Evolutionary conservation across 1,140 invertebrate genomes (phyloP).

Genomic region (Meloidogyne chitwoodi): DNA sequence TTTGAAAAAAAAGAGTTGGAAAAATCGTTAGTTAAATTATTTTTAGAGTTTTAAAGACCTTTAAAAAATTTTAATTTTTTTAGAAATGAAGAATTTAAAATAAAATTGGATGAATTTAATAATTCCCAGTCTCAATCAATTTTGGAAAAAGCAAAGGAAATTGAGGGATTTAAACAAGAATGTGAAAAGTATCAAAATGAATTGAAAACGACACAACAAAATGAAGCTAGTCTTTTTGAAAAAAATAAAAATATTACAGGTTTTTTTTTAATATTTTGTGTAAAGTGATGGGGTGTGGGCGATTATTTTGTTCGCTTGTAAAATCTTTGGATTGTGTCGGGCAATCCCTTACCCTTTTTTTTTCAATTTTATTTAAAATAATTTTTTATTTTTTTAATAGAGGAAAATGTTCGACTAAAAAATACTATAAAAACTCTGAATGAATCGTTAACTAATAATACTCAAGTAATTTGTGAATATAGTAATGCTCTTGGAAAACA

Average conservation of each 20-base stretch:
- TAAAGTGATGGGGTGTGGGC: too few relatives aligned
- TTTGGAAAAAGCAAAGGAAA: conserved; percentile 3
- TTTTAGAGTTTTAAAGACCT: too few relatives aligned
- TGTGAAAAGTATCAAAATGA: background rate
- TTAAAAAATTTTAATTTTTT: too few relatives aligned
- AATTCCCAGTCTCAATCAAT: background rate
- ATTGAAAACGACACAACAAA: background rate
- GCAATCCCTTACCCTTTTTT: too few relatives aligned
- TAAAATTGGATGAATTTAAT: background rate
- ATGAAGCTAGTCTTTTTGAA: background rate
- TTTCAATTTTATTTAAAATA: too few relatives aligned
- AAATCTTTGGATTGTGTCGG: too few relatives aligned
- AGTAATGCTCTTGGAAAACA: background rate
- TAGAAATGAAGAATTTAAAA: background rate
- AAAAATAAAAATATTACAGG: background rate
- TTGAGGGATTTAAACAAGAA: conserved; percentile 7
- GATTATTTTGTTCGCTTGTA: too few relatives aligned
- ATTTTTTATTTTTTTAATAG: too few relatives aligned
- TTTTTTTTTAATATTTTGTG: too few relatives aligned
- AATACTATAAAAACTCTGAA: background rate
- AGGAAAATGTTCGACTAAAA: background rate
- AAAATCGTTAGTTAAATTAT: background rate
- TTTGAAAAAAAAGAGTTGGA: background rate
- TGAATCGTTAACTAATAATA: background rate
- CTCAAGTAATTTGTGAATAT: background rate